A percentile compares a stretch with the other conserved stretches of the same genome.
phyloP scores from a whole-genome alignment of 2,888 invertebrate genomes.

The Nomada goodeniana region DNA sequence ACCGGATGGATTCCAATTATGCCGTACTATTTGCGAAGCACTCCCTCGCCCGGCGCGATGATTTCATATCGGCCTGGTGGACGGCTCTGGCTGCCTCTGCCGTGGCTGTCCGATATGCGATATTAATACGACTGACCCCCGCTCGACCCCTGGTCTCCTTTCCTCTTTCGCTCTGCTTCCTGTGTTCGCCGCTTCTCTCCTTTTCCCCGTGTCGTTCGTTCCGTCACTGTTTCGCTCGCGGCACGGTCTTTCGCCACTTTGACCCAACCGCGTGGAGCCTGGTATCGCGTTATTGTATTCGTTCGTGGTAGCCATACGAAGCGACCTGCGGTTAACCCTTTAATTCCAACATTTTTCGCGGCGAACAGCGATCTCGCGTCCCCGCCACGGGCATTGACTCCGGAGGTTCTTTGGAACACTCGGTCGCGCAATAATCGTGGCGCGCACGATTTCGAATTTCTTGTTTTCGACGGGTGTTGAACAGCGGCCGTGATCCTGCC shows the following conservation, averaged over 20 bases:
- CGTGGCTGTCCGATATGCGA: slow-evolving; percentile 81
- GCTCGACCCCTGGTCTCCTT: slow-evolving; percentile 57
- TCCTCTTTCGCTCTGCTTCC: slow-evolving; percentile 43
- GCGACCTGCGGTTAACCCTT: slow-evolving; percentile 58
- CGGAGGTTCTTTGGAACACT: background rate
- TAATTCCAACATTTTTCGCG: slow-evolving; percentile 50
- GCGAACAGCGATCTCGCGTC: slow-evolving; percentile 7
- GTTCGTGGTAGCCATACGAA: slow-evolving; percentile 59
- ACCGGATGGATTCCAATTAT: slow-evolving; percentile 83
- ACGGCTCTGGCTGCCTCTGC: slow-evolving; percentile 63
- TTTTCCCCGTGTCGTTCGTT: background rate
- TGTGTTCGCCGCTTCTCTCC: slow-evolving; percentile 8
- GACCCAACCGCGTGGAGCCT: slow-evolving; percentile 25
- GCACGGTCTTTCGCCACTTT: slow-evolving; percentile 9
- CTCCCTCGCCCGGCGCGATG: slow-evolving; percentile 80
- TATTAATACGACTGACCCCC: slow-evolving; percentile 82
- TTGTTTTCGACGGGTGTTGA: background rate
- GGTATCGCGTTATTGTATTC: slow-evolving; percentile 66
- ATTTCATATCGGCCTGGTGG: slow-evolving; percentile 79
- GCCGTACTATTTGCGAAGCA: slow-evolving; percentile 82
- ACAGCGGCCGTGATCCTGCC: background rate
- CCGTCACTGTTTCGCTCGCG: background rate
- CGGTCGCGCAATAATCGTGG: background rate
- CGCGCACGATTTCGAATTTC: background rate
- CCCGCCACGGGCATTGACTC: background rate